These are phyloP conservation scores for Trachurus trachurus DNA, from an alignment of 2,797 vertebrate species.

Conservation along the genomic window DNA sequence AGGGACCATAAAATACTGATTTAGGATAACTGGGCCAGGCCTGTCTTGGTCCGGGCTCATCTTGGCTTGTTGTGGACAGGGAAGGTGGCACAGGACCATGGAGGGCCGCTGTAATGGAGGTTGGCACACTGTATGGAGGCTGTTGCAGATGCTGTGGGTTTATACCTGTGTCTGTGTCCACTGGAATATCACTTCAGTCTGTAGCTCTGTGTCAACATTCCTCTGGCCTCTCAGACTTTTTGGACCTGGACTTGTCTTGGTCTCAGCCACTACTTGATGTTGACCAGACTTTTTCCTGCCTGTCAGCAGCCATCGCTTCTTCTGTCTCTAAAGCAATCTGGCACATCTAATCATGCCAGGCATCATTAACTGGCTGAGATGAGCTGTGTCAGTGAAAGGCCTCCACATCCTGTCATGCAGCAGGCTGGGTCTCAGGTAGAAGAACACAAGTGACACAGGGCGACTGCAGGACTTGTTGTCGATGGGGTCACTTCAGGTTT, in stretches of 20 bases:
- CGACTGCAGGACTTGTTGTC: too few species aligned
- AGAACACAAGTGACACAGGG: too few species aligned
- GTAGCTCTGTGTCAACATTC: background rate
- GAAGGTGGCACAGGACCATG: background rate
- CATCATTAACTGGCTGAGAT: too few species aligned
- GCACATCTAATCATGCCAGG: too few species aligned
- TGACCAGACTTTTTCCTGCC: slow-evolving; percentile 14
- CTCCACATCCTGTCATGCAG: too few species aligned
- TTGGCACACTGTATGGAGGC: background rate
- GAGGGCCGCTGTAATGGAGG: slow-evolving; percentile 3
- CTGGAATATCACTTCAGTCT: too few species aligned
- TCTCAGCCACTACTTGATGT: slow-evolving; percentile 14
- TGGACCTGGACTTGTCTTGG: background rate
- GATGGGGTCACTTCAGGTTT: too few species aligned
- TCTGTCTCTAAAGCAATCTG: background rate
- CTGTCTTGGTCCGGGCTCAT: slow-evolving; percentile 37
- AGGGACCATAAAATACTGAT: slow-evolving; percentile 76
- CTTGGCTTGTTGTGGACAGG: slow-evolving; percentile 13
- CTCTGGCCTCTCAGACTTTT: background rate
- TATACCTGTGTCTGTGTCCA: background rate
- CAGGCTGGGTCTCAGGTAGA: too few species aligned
- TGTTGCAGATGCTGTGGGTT: background rate
- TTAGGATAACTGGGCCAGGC: slow-evolving; percentile 65
- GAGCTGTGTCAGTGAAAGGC: too few species aligned
- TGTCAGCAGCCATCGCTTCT: slow-evolving; percentile 25